Conservation (phyloP, 2,888 invertebrate genomes). For the Ophion obscuratus region DNA sequence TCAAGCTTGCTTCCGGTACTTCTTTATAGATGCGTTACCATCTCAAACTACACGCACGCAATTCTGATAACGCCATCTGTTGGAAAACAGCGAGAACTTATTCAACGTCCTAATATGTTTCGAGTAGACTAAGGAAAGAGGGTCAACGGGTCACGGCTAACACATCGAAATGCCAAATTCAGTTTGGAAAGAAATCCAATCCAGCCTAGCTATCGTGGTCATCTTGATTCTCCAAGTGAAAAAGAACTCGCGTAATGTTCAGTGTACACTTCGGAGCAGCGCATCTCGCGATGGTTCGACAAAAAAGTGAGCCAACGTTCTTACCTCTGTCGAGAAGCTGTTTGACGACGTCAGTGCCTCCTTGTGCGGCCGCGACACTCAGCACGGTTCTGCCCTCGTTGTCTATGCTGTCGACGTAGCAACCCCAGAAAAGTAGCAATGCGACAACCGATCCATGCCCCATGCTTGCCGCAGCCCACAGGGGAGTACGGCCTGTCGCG, state of each 20-base stretch:
- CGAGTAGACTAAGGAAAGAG: neutral
- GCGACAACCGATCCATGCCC: slow-evolving; percentile 95
- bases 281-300: neutral
- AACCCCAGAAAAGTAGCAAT: slow-evolving; percentile 96
- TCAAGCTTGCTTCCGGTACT: too few species aligned
- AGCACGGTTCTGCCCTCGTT: slow-evolving; percentile 96
- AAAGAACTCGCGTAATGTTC: neutral
- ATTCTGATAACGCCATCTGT: too few species aligned
- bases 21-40: too few species aligned
- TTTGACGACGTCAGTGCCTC: slow-evolving; percentile 94
- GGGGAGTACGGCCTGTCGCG: slow-evolving; percentile 91
- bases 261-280: neutral
- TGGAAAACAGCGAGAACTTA: too few species aligned
- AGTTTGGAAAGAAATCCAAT: neutral
- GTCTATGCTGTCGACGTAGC: slow-evolving; percentile 97
- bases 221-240: neutral
- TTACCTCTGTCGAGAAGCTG: slow-evolving; percentile 93
- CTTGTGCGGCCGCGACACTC: slow-evolving; percentile 94
- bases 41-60: too few species aligned
- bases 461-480: slow-evolving; percentile 97
- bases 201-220: neutral
- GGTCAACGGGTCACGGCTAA: neutral
- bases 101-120: too few species aligned
- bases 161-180: neutral
- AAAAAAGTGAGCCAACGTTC: slow-evolving; percentile 66